Percentiles rank a stretch among this genome's conserved stretches.
phyloP scores from a whole-genome alignment of 2,888 invertebrate genomes.

The Coenonympha arcania region DNA sequence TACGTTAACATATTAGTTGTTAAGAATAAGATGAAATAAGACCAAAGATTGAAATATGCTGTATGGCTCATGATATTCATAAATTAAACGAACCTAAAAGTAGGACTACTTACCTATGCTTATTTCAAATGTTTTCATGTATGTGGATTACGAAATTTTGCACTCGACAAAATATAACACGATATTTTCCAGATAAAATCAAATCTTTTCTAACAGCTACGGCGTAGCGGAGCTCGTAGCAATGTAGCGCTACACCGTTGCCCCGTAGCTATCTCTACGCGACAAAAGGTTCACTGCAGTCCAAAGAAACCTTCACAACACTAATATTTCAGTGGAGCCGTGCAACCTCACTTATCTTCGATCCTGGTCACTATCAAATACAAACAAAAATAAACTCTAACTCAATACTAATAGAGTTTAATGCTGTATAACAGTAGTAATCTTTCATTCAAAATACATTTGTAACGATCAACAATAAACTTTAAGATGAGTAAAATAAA shows the following conservation, averaged over 20 bases:
- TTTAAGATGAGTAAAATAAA: constrained; percentile 31
- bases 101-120: too few species aligned
- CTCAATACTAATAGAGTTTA: constrained; percentile 28
- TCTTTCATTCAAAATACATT: constrained; percentile 38
- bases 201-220: constrained; percentile 16
- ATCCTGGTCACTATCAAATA: constrained; percentile 40
- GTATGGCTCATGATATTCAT: too few species aligned
- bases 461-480: constrained; percentile 32
- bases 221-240: constrained; percentile 18
- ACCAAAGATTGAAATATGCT: too few species aligned
- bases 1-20: too few species aligned
- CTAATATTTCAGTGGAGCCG: constrained; percentile 59
- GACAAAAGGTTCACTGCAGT: constrained; percentile 44
- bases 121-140: not conserved
- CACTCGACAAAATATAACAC: not conserved
- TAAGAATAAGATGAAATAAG: too few species aligned
- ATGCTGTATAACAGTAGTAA: constrained; percentile 16
- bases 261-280: constrained; percentile 29
- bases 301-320: constrained; percentile 57
- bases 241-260: constrained; percentile 3
- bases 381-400: constrained; percentile 32
- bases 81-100: too few species aligned
- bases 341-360: constrained; percentile 60
- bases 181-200: not conserved
- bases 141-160: not conserved